Base-by-base conservation (phyloP, 1,140 invertebrate genomes). In the Sinella curviseta region DNA sequence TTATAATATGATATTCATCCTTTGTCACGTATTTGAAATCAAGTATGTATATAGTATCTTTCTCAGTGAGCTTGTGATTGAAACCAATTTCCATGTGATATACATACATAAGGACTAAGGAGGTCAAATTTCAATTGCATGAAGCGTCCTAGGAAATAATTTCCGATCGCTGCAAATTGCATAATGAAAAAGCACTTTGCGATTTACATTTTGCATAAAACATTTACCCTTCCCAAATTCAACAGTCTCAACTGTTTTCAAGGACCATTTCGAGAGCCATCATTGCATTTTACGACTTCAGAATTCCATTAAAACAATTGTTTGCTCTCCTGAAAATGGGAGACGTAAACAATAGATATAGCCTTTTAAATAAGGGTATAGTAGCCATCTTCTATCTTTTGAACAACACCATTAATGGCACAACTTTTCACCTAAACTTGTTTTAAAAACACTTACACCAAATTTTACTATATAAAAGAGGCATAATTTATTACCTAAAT, bases 401-500 rank as follows among this genome's bases (percentile, higher is more conserved):
- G 20, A 48, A 48, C 39, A 8, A 8, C 39, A 8, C 20, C 8
- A 12, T 48, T 48, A 48, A 48, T 48, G 20, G 39, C 8, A 48
- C 39, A 48, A 60, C 57, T 60, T 60, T 60, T 60, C 14, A 8
- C 24, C 24, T 16, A 26, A 60, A 60, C 57, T 60, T 26, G 8
- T 26, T 26, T 60, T n/a, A n/a, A 26, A 48, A 17, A 48, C 39
- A 8, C 4, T 48, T 48, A 8, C 4, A 48, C 4, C 17, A 17
- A 17, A 8, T 48, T 17, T 48, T 48, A 48, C 4, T 48, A 48
- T 48, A 17, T 4, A 17, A 48, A 48, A 48, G 17, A 17, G 4
- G 39, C 39, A 48, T 48, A 48, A 48, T 48, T 48, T 48, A 48
- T 48, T 82, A 77, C 75, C 81, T 24, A 79, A 74, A 74, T 60